Base-by-base conservation (phyloP, 2,888 invertebrate species). In the Agriopis aurantiaria region DNA sequence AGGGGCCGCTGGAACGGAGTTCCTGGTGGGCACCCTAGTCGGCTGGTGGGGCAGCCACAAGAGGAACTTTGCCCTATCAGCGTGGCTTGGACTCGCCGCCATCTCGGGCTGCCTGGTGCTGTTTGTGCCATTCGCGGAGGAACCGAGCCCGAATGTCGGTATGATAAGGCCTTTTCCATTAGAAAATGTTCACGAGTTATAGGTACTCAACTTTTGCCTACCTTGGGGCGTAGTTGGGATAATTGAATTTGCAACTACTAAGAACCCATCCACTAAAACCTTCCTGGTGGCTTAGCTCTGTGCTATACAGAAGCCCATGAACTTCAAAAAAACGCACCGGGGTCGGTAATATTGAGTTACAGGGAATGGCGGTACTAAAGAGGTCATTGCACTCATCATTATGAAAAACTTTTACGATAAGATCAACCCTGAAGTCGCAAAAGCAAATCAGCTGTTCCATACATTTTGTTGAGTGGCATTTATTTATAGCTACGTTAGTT, bases 41-140 rank as follows among this genome's bases (percentile, higher is more conserved):
- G 89, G 88, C 8, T 93, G 92, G 91, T 85, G 76, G 71, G 92
- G 92, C 0, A 78, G 84, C 11, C 72, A 78, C 3, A 73, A 79
- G 43, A 76, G 91, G 10, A 86, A 90, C 59, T 78, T 88, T 14
- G 81, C 88, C 0, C 80, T 93, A 49, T 78, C 92, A 0, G 81
- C 74, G 0, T 90, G 91, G 86, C 82, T 92, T 2, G 83, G 79
- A 0, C 77, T 74, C 1, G 84, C 90, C 0, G 87, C 91, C 0
- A 75, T 79, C 0, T 73, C 84, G 0, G 88, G 90, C 0, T 78
- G 90, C 4, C 72, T 92, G 0, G 86, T 93, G 0, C 77, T 92
- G 5, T 88, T 89, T 0, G 88, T 91, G 71, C 91, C 92, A 0
- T 92, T 85, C 61, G 71, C 79, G 0, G 74, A 80, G 3, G 77